phyloP scores from a whole-genome alignment of 2,113 vertebrate species.

The Nipponia nippon region DNA sequence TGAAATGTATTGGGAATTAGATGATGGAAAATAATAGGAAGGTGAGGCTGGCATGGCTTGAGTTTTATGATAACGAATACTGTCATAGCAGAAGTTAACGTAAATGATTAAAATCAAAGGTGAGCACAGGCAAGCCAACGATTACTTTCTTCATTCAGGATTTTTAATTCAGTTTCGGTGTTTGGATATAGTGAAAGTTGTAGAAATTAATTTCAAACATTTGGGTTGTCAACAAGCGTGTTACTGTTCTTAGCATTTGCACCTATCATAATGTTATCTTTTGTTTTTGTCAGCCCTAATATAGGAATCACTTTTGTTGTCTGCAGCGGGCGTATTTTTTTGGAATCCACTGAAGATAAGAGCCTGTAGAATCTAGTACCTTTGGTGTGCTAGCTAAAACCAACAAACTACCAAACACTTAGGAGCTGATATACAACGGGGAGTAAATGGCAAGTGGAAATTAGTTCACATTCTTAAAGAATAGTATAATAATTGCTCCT shows the following conservation, averaged over 20 bases:
- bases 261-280: background rate
- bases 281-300: background rate
- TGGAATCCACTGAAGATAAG: background rate
- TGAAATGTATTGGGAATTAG: background rate
- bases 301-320: background rate
- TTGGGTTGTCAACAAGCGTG: background rate
- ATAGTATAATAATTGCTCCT: constrained; percentile 23
- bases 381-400: background rate
- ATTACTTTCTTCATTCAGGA: background rate
- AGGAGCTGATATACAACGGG: background rate
- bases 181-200: background rate
- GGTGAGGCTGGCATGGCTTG: background rate
- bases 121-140: background rate
- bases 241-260: background rate
- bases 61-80: background rate
- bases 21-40: background rate
- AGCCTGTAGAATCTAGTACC: background rate
- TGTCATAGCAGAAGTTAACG: background rate
- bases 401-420: background rate
- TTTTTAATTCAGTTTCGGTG: background rate
- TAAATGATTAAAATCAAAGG: background rate
- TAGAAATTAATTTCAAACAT: background rate
- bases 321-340: background rate
- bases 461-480: background rate
- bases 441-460: background rate